Percentiles rank a stretch among this genome's conserved stretches.
Evolutionary conservation across 2,888 invertebrate species (phyloP).

Genomic region (Laspeyria flexula): DNA sequence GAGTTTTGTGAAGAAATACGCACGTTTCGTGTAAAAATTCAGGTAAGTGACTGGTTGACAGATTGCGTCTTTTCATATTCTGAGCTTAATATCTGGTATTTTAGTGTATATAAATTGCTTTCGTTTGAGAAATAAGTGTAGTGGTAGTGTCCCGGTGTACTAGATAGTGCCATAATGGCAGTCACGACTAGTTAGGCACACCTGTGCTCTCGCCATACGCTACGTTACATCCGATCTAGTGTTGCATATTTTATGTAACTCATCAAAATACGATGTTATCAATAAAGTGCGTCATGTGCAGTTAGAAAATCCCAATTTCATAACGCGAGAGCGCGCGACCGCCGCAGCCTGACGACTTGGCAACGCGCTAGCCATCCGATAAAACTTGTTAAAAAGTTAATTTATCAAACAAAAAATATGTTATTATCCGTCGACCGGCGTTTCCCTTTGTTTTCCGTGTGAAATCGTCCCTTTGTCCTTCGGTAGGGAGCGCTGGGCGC

Average conservation of each 20-base stretch:
- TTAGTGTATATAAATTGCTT: slow-evolving; percentile 63
- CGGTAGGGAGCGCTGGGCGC: slow-evolving; percentile 76
- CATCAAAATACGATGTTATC: slow-evolving; percentile 54
- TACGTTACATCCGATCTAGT: slow-evolving; percentile 37
- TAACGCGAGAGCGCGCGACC: slow-evolving; percentile 71
- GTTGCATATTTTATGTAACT: slow-evolving; percentile 47
- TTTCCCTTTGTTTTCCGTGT: slow-evolving; percentile 82
- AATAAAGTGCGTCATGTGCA: slow-evolving; percentile 56
- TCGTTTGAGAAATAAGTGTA: slow-evolving; percentile 41
- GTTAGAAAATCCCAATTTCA: slow-evolving; percentile 68
- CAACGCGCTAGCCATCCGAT: slow-evolving; percentile 65
- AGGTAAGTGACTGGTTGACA: slow-evolving; percentile 83
- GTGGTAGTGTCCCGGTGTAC: slow-evolving; percentile 36
- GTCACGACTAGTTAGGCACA: slow-evolving; percentile 44
- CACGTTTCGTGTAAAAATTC: slow-evolving; percentile 74
- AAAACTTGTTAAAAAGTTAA: slow-evolving; percentile 65
- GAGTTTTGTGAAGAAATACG: slow-evolving; percentile 74
- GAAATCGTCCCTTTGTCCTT: slow-evolving; percentile 83
- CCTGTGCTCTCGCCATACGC: slow-evolving; percentile 61
- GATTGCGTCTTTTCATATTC: slow-evolving; percentile 81
- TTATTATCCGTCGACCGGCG: slow-evolving; percentile 71
- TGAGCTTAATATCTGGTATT: slow-evolving; percentile 63
- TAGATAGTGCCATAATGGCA: slow-evolving; percentile 57
- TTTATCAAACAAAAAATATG: slow-evolving; percentile 61
- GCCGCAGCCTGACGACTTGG: slow-evolving; percentile 67